Evolutionary conservation across 2,113 vertebrate genomes (phyloP), one percentile per base, ranked within the genome.

Genomic region (Nibea albiflora): DNA sequence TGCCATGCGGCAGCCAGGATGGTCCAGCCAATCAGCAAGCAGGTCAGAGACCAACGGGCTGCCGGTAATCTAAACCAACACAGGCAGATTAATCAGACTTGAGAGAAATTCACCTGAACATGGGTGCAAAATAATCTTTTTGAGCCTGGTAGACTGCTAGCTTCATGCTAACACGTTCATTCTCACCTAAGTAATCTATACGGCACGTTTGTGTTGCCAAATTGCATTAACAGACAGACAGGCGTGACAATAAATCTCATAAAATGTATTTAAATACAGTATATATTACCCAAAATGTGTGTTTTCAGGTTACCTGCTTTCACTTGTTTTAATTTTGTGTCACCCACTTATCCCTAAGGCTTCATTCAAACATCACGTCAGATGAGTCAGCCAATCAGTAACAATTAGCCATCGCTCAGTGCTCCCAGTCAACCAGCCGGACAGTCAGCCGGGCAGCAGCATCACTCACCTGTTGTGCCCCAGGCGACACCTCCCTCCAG

Each of bases 381-480:
- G 35, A 62, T 76, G 58, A 78, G 4, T 53, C 39, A 49, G 39
- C 63, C 81, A 69, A 76, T 81, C 53, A 56, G 72, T 19, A 19
- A 61, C 39, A 71, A 90, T 92, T 88, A 86, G 64, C 58, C 54
- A 16, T 65, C 47, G 58, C 69, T 87, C 78, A 76, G 76, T 73
- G 84, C 68, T 53, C 75, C 80, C 80, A 76, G 81, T 60, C 71
- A 14, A 28, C 8, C 90, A 87, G 88, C 81, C 90, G 69, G 67
- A 72, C 82, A 22, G 78, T 81, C 73, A 78, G 72, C 85, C 74
- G 67, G 81, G 52, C 44, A 46, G 74, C 88, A 85, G 84, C 87
- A 73, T 86, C 87, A 83, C 94, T 95, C 91, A 95, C 94, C 94
- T 95, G 91, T 91, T 85, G 83, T 86, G 85, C 82, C 63, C 80